Base-by-base conservation (phyloP, 1,140 invertebrate species). In the Copidosoma floridanum region DNA sequence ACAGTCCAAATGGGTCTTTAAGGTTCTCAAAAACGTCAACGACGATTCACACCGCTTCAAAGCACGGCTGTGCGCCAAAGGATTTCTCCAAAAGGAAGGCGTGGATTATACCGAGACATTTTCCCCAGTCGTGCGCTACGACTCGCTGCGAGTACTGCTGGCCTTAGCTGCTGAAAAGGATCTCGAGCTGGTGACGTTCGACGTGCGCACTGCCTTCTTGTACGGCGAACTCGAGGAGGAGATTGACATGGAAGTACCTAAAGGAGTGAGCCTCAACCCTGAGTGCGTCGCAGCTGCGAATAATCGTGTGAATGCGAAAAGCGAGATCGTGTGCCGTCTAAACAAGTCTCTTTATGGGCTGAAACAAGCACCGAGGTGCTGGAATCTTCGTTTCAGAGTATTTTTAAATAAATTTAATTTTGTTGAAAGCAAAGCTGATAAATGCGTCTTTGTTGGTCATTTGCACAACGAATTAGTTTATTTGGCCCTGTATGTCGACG, bases 1-100 rank as follows among this genome's bases (percentile, higher is more conserved):
- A 2, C 55, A 54, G n/a, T 70, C 61, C 35, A 71, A 68, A 65
- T 74, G 73, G 68, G 67, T 74, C 1, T 72, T 75, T 38, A 43
- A 64, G 2, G 61, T 72, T 16, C 73, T 71, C 53, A 52, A 68
- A 53, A 62, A 66, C 50, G 26, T 62, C 12, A n/a, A n/a, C n/a
- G 65, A 66, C 1, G 27, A 41, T 2, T 26, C 1, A 7, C 26
- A 37, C 35, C 48, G 54, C 38, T 64, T 44, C 16, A 66, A 65
- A 40, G 64, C 62, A 0, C 48, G 64, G 32, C 41, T 69, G 1
- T 54, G 38, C 11, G 63, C 65, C 43, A 63, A 71, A 68, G 65
- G 71, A 50, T 61, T 69, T 59, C 59, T 53, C 26, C 65, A 71
- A 61, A 32, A 50, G 8, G 8, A 67, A 38, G 72, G 66, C 16